Evolutionary conservation across 2,797 vertebrate species (phyloP).

Genomic region (Chlorospingus semifuscus): DNA sequence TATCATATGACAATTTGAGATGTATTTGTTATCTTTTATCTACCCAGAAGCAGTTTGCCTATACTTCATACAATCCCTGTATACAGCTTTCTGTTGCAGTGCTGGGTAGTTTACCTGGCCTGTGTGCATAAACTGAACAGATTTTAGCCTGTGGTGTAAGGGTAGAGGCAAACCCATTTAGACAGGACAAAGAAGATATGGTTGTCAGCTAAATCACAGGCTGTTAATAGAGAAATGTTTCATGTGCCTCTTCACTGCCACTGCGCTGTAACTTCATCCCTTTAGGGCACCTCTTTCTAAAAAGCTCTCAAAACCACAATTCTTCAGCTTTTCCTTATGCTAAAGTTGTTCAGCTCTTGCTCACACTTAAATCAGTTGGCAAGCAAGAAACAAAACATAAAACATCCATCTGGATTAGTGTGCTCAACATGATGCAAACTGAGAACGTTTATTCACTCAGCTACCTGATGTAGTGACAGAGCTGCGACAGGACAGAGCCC

Average conservation of each 20-base stretch:
- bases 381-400: background rate
- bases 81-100: background rate
- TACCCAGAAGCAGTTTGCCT: background rate
- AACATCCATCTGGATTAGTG: background rate
- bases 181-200: background rate
- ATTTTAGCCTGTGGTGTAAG: background rate
- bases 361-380: background rate
- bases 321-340: background rate
- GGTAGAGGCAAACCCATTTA: background rate
- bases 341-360: background rate
- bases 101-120: background rate
- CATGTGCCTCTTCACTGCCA: background rate
- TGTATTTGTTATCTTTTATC: background rate
- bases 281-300: background rate
- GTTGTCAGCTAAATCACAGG: background rate
- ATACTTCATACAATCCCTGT: background rate
- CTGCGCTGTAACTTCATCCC: background rate
- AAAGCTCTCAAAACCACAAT: background rate
- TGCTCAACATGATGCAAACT: background rate
- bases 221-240: background rate
- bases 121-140: background rate
- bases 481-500: background rate
- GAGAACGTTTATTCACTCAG: background rate
- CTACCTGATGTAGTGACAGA: background rate
- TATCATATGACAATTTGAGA: background rate